These are phyloP conservation scores for Pollimyrus isidori DNA, from an alignment of 2,113 vertebrate species.

Conservation along the genomic window DNA sequence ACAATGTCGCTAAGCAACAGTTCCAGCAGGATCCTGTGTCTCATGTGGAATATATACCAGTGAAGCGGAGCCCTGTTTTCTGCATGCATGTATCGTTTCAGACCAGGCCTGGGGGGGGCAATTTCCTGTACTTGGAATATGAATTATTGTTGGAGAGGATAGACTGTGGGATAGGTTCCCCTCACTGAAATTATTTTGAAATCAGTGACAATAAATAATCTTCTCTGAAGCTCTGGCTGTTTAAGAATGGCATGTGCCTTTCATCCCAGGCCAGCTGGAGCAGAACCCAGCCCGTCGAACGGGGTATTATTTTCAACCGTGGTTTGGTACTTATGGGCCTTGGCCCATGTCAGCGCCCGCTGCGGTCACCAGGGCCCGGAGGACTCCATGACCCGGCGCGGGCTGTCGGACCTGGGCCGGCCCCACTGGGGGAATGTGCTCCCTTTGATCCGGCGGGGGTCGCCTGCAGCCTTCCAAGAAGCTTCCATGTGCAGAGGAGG, in stretches of 20 bases:
- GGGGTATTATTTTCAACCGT: constrained; percentile 16
- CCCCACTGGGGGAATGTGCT: neutral
- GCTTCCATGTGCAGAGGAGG: constrained; percentile 13
- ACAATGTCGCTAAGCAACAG: neutral
- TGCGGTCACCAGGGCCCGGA: neutral
- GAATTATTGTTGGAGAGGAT: constrained; percentile 9
- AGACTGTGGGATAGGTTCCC: constrained; percentile 1
- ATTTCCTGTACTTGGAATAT: constrained; percentile 15
- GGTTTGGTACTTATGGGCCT: neutral
- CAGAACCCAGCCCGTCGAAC: neutral
- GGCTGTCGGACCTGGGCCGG: neutral
- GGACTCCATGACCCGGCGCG: neutral
- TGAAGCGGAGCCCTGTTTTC: neutral
- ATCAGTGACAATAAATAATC: constrained; percentile 19
- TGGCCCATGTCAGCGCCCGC: neutral
- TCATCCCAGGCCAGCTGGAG: constrained; percentile 14
- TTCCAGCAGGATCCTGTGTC: neutral
- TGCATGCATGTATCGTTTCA: neutral
- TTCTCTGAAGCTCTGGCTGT: constrained; percentile 16
- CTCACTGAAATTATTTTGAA: constrained; percentile 9
- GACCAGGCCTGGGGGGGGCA: neutral
- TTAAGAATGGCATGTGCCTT: constrained; percentile 8
- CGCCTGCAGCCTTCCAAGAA: neutral
- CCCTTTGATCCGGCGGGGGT: neutral
- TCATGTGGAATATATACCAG: neutral